phyloP scores from a whole-genome alignment of 2,888 invertebrate genomes.

The Physocephala rufipes region DNA sequence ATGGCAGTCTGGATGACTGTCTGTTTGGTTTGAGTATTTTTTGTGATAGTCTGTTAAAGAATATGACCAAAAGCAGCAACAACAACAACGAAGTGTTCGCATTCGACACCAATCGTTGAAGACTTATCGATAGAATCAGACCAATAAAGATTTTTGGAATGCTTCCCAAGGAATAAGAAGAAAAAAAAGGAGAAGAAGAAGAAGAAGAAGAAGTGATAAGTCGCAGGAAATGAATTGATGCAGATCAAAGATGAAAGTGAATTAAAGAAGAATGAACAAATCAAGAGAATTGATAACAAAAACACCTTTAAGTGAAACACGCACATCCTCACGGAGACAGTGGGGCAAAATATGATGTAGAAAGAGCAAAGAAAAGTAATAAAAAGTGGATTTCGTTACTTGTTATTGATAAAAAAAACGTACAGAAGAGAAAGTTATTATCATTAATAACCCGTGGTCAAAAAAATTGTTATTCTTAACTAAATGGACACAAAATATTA shows the following conservation, averaged over 20 bases:
- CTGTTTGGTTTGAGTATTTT: neutral
- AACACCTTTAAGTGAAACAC: neutral
- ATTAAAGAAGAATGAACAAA: neutral
- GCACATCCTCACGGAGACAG: neutral
- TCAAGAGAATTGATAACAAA: neutral
- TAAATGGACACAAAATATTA: too few species aligned
- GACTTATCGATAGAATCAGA: too few species aligned
- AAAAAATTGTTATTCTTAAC: too few species aligned
- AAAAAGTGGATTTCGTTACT: too few species aligned
- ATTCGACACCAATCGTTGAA: neutral
- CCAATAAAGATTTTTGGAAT: too few species aligned
- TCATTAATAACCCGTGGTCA: too few species aligned
- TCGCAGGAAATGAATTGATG: neutral
- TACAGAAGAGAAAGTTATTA: too few species aligned
- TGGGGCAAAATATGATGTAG: conserved; percentile 28
- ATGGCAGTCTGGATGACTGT: neutral
- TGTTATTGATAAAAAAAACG: too few species aligned
- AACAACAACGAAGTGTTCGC: conserved; percentile 7
- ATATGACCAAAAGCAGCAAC: too few species aligned
- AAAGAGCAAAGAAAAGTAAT: neutral
- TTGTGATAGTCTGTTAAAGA: neutral
- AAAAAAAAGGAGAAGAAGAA: too few species aligned
- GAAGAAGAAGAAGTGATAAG: neutral
- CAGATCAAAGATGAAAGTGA: conserved; percentile 13
- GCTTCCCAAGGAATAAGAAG: too few species aligned